Base-by-base conservation (phyloP, 2,113 vertebrate genomes). In the Phasianus colchicus region DNA sequence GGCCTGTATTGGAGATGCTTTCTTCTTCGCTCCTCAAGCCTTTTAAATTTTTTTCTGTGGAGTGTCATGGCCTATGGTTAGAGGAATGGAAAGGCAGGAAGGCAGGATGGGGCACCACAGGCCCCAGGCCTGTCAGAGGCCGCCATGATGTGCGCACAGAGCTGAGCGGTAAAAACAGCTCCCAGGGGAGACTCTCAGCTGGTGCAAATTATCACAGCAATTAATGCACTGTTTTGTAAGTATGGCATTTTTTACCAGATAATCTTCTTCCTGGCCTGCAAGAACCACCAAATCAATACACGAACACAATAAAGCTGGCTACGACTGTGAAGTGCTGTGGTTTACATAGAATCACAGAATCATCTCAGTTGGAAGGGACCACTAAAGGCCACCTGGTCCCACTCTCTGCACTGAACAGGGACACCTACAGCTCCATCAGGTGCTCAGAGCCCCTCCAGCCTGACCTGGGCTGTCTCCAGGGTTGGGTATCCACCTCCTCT, bases 151-250 rank as follows among this genome's bases (percentile, higher is more conserved):
- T 84, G 71, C 84, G 57, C 74, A 95, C 91, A 95, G 93, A 95
- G 91, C 93, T 79, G 84, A 70, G 78, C 40, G 69, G 94, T 92
- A 96, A 94, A 94, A 88, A 88, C 65, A 63, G 48, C 72, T 83
- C 86, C 90, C 25, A 0, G 83, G 70, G 95, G 54, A 79, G 61
- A 86, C 83, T 93, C 95, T 95, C 86, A 94, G 83, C 88, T 93
- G 90, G 89, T 86, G 54, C 93, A 96, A 95, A 96, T 96, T 93
- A 93, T 88, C 89, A 84, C 70, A 89, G 74, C 92, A 94, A 95
- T 95, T 96, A 96, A 94, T 90, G 86, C 61, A 74, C 80, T 90
- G 64, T 92, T 95, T 93, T 95, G 89, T 74, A 96, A 93, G 88
- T 84, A 90, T 88, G 81, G 84, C 78, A 92, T 64, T 96, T 92